Evolutionary conservation across 2,888 invertebrate genomes (phyloP), one percentile per base, ranked within the genome.

Genomic region (Lithodes maja): DNA sequence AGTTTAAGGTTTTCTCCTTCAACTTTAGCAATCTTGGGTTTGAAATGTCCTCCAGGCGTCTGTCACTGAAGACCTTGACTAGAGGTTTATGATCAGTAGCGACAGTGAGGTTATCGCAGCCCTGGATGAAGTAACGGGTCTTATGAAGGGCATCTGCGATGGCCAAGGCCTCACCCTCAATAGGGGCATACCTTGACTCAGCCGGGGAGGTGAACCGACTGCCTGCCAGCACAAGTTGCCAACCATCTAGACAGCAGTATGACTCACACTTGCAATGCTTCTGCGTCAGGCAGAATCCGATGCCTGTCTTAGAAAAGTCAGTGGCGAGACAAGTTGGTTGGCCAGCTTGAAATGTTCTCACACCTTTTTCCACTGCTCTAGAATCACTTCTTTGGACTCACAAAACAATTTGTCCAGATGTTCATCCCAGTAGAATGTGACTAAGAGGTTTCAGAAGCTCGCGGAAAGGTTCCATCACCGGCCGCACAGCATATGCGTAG

Each of bases 241-340:
- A 83, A 1, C 84, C 83, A 33, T n/a, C n/a, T 0, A 9, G 7
- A 33, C 79, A 88, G 78, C 88, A 88, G 17, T 78, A 84, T n/a
- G 87, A 83, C 9, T 12, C 61, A 2, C 87, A 83, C n/a, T 2
- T 2, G 74, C 83, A 87, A 55, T 87, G 82, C 71, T 61, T 78
- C 15, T 87, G 87, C 3, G 83, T n/a, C n/a, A 87, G 53, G 77
- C 87, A 87, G 50, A n/a, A n/a, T n/a, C n/a, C n/a, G n/a, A n/a
- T n/a, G n/a, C n/a, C n/a, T n/a, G n/a, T n/a, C n/a, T n/a, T n/a
- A n/a, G n/a, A n/a, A n/a, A n/a, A n/a, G n/a, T n/a, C n/a, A n/a
- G n/a, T n/a, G n/a, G n/a, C n/a, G n/a, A n/a, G n/a, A n/a, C n/a
- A n/a, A n/a, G n/a, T n/a, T n/a, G n/a, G n/a, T n/a, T n/a, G n/a